These are phyloP conservation scores for Stenodema calcarata DNA, from an alignment of 2,888 invertebrate genomes.

Conservation along the genomic window DNA sequence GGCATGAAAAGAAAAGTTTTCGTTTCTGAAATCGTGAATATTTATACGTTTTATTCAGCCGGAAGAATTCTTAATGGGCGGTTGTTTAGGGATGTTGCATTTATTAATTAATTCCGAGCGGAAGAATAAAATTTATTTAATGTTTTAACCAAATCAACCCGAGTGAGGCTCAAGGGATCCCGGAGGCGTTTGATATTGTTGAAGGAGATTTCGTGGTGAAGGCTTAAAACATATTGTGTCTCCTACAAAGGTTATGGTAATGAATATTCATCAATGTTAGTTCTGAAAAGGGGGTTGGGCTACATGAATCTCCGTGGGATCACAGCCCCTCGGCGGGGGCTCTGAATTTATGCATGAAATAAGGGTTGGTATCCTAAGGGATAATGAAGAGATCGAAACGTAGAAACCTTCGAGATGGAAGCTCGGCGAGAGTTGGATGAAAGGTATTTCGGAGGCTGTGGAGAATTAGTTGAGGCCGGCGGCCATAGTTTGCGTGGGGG, in stretches of 20 bases:
- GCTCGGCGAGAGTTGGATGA: not conserved
- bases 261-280: slow-evolving; percentile 26
- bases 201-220: not conserved
- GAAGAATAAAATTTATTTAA: slow-evolving; percentile 30
- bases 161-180: not conserved
- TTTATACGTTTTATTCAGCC: not conserved
- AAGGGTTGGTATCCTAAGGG: not conserved
- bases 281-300: not conserved
- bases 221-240: slow-evolving; percentile 36
- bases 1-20: too few relatives aligned
- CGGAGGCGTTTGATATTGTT: not conserved
- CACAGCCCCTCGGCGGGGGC: not conserved
- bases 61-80: not conserved
- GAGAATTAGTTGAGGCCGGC: not conserved
- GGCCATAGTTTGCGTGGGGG: too few relatives aligned
- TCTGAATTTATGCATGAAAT: slow-evolving; percentile 42
- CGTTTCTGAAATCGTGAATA: not conserved
- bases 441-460: not conserved
- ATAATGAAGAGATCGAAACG: slow-evolving; percentile 3
- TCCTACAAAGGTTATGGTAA: slow-evolving; percentile 22
- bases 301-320: slow-evolving; percentile 25
- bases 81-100: not conserved
- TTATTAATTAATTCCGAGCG: not conserved
- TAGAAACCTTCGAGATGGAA: not conserved
- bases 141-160: not conserved